Percentiles rank a stretch among this genome's conserved stretches.
Conservation (phyloP, 2,888 invertebrate species). For the Agrochola litura region DNA sequence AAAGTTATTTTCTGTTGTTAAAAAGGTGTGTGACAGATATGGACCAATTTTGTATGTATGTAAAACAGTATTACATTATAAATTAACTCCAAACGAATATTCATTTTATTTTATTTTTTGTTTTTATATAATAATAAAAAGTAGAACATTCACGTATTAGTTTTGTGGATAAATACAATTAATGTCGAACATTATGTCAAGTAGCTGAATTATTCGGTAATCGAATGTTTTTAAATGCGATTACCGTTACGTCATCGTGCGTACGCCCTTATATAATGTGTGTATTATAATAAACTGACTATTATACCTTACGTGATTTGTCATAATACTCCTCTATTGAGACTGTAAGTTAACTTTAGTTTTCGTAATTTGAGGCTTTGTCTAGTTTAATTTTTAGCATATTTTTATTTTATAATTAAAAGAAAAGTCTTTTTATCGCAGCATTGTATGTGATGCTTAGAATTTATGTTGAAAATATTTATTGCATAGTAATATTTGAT, state of each 20-base stretch:
- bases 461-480: conserved; percentile 8
- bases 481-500: background rate
- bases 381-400: conserved; percentile 22
- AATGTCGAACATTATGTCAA: conserved; percentile 53
- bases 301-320: conserved; percentile 43
- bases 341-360: conserved; percentile 44
- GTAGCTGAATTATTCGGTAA: conserved; percentile 52
- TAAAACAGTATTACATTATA: conserved; percentile 56
- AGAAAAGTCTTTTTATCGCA: background rate
- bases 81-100: conserved; percentile 26
- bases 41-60: conserved; percentile 49
- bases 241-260: conserved; percentile 16
- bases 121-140: conserved; percentile 21
- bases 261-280: conserved; percentile 1
- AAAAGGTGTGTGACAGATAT: conserved; percentile 52
- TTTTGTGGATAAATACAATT: conserved; percentile 50
- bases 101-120: conserved; percentile 21
- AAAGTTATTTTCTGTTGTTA: conserved; percentile 22
- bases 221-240: conserved; percentile 34
- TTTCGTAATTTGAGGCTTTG: conserved; percentile 33
- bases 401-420: conserved; percentile 25
- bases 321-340: conserved; percentile 62
- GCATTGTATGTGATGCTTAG: conserved; percentile 6
- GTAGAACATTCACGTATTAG: conserved; percentile 31
- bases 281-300: conserved; percentile 31